These are phyloP conservation scores for Actenoides hombroni DNA, from an alignment of 2,113 vertebrate species.

Conservation along the genomic window DNA sequence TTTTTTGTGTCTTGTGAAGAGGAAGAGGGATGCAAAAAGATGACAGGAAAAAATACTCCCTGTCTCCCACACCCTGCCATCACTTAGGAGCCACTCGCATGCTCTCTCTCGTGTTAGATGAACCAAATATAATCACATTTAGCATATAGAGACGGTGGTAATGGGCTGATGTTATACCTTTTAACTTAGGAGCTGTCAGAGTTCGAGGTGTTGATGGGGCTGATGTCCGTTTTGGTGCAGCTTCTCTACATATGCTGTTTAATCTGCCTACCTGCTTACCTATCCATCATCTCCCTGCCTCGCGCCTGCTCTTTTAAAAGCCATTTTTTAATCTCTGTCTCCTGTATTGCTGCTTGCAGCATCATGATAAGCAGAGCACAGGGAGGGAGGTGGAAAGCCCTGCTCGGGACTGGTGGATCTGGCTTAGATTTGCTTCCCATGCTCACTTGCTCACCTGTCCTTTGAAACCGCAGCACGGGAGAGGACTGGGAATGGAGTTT, in stretches of 20 bases:
- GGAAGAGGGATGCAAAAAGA: neutral
- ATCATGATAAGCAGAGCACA: neutral
- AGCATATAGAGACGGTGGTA: slow-evolving; percentile 7
- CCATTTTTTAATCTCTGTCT: neutral
- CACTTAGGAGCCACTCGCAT: neutral
- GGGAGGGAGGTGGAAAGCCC: neutral
- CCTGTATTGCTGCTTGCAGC: neutral
- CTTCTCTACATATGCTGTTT: accelerated
- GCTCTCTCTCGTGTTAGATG: neutral
- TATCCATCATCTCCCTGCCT: neutral
- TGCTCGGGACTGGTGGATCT: neutral
- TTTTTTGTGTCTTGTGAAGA: neutral
- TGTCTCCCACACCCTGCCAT: slow-evolving; percentile 39
- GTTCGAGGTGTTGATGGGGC: neutral
- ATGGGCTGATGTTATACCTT: neutral
- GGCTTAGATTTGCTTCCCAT: neutral
- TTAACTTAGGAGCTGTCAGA: neutral
- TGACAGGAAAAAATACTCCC: neutral
- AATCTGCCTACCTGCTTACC: neutral
- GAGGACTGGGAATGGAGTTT: neutral
- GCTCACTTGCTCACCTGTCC: neutral
- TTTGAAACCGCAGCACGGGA: accelerated
- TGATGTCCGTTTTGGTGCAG: neutral
- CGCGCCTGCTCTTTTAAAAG: neutral
- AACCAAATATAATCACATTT: slow-evolving; percentile 28